Evolutionary conservation across 1,140 invertebrate species (phyloP), one percentile per base, ranked within the genome.

Genomic region (Drosophila orosa): DNA sequence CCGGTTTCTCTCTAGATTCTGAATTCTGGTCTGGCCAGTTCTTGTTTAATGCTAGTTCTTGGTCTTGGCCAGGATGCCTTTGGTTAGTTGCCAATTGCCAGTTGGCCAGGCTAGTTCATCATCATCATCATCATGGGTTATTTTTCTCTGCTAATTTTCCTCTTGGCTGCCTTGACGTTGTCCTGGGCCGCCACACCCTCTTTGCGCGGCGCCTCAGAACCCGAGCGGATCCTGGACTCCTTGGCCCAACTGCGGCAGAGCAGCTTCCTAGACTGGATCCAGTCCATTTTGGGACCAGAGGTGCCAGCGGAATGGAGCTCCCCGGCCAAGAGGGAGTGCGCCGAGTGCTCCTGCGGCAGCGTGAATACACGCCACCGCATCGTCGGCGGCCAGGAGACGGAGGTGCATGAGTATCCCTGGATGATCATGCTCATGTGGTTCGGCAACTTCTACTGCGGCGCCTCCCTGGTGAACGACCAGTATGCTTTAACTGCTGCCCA

Each of bases 341-440:
- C 68, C 0, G 67, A 84, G 0, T 91, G 90, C 50, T 65, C 66
- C 12, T 96, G 95, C 61, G 95, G 95, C 27, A 81, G 93, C 45
- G 92, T 93, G 5, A 95, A 95, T 58, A 94, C 93, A 9, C 92
- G 94, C 12, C 93, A 93, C 29, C 92, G 95, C 57, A 95, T 96
- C 33, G 95, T 96, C 0, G 95, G 95, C 10, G 95, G 95, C 12
- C 85, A 93, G 7, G 94, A 95, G 58, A 95, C 95, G 0, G 90
- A 93, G 67, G 91, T 94, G 3, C 94, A 95, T 74, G 93, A 95
- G 78, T 96, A 95, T 91, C 95, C 95, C 3, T 96, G 95, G 95
- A 94, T 95, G 92, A 94, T 93, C 3, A 91, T 95, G 73, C 82
- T 96, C 9, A 91, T 93, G 60, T 95, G 95, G 86, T 93, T 92